Conservation (phyloP, 1,140 invertebrate genomes). For the Pomacea maculata region DNA sequence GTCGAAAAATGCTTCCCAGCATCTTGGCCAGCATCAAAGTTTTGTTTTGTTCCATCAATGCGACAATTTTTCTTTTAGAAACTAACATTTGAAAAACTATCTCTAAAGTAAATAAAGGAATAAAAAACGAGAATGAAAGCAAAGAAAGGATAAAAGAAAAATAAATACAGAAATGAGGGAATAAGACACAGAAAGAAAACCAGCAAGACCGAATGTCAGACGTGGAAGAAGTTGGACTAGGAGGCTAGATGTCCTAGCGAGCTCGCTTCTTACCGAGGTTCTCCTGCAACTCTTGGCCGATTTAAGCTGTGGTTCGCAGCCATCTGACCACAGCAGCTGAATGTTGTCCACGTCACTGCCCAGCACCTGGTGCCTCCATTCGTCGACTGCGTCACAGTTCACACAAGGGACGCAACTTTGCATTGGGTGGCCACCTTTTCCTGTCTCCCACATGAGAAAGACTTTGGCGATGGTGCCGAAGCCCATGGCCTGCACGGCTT, state of each 20-base stretch:
- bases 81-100: too few species aligned
- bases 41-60: too few species aligned
- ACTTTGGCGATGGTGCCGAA: slow-evolving; percentile 22
- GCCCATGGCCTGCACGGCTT: slow-evolving; percentile 8
- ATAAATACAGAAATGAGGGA: not conserved
- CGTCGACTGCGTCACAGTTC: not conserved
- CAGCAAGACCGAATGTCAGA: not conserved
- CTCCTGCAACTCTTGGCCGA: not conserved
- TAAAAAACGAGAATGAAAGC: not conserved
- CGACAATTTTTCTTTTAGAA: too few species aligned
- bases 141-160: not conserved
- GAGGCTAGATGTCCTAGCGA: too few species aligned
- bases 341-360: slow-evolving; percentile 2
- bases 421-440: not conserved
- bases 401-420: not conserved
- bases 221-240: not conserved
- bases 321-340: slow-evolving; percentile 5
- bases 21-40: too few species aligned
- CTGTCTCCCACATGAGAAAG: slow-evolving; percentile 3
- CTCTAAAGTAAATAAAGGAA: not conserved
- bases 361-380: slow-evolving; percentile 2
- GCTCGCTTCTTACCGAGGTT: not conserved
- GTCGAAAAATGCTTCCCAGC: too few species aligned
- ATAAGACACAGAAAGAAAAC: not conserved
- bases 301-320: not conserved